phyloP scores from a whole-genome alignment of 2,888 invertebrate species.

The Hypomecis atomaria region DNA sequence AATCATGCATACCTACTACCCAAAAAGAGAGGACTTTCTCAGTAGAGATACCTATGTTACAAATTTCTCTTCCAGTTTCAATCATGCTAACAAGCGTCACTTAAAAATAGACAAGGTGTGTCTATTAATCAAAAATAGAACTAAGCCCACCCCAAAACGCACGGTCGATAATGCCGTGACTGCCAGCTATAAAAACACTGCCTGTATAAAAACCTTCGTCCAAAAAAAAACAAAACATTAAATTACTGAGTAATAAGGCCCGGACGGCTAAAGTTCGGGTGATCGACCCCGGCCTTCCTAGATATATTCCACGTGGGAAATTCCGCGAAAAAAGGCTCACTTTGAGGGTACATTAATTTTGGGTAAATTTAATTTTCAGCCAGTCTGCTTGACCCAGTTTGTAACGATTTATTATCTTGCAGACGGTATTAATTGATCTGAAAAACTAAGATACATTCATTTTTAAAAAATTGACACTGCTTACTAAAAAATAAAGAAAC shows the following conservation, averaged over 20 bases:
- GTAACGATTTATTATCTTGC: slow-evolving; percentile 15
- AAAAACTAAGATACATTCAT: background rate
- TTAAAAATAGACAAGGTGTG: slow-evolving; percentile 39
- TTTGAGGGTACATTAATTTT: slow-evolving; percentile 46
- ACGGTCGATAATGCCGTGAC: slow-evolving; percentile 81
- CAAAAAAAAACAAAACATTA: slow-evolving; percentile 77
- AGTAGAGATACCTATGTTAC: background rate
- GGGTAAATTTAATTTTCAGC: slow-evolving; percentile 43
- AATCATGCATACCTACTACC: no score
- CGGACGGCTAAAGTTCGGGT: slow-evolving; percentile 68
- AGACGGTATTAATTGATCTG: background rate
- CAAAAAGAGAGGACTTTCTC: no score
- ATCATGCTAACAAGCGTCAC: slow-evolving; percentile 1
- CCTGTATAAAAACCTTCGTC: slow-evolving; percentile 67
- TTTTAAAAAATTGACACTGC: background rate
- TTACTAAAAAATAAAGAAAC: background rate
- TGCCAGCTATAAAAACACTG: slow-evolving; percentile 73
- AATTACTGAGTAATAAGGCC: slow-evolving; percentile 79
- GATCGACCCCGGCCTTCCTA: slow-evolving; percentile 70
- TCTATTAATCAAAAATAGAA: slow-evolving; percentile 58
- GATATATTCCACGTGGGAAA: slow-evolving; percentile 81
- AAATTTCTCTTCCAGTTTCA: background rate
- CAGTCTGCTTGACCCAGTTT: slow-evolving; percentile 34
- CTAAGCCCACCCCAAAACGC: slow-evolving; percentile 44
- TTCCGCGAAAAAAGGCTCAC: slow-evolving; percentile 62